phyloP scores from a whole-genome alignment of 2,888 invertebrate genomes.

The Polymixis lichenea region DNA sequence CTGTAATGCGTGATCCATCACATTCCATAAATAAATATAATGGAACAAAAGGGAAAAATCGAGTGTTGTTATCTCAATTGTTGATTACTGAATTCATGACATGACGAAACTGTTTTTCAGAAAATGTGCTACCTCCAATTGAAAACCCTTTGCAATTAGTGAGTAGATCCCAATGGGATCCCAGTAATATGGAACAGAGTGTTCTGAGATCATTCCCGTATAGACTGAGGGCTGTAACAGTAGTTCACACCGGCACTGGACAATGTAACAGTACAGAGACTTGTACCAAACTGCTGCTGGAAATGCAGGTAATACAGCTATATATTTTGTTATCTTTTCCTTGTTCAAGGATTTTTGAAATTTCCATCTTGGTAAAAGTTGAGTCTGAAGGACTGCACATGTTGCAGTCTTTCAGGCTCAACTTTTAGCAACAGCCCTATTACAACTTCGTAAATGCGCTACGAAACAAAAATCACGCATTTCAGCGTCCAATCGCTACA shows the following conservation, averaged over 20 bases:
- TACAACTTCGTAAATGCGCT: background rate
- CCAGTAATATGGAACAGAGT: slow-evolving; percentile 31
- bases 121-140: slow-evolving; percentile 80
- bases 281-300: slow-evolving; percentile 78
- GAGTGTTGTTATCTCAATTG: background rate
- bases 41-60: background rate
- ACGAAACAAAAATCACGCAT: background rate
- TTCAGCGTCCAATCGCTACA: background rate
- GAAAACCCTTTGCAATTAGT: slow-evolving; percentile 74
- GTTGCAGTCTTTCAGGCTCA: background rate
- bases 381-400: too few relatives aligned
- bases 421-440: background rate
- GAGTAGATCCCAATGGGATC: slow-evolving; percentile 72
- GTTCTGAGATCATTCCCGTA: slow-evolving; percentile 41
- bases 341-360: background rate
- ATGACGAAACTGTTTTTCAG: slow-evolving; percentile 68
- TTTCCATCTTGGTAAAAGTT: too few relatives aligned
- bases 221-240: slow-evolving; percentile 78
- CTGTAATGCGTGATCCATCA: background rate
- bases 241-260: slow-evolving; percentile 84
- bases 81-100: background rate
- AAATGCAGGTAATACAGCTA: slow-evolving; percentile 81
- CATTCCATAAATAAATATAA: background rate
- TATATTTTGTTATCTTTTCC: background rate
- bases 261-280: slow-evolving; percentile 75